Base-by-base conservation (phyloP, 2,888 invertebrate species). In the Drosophila peninsularis region DNA sequence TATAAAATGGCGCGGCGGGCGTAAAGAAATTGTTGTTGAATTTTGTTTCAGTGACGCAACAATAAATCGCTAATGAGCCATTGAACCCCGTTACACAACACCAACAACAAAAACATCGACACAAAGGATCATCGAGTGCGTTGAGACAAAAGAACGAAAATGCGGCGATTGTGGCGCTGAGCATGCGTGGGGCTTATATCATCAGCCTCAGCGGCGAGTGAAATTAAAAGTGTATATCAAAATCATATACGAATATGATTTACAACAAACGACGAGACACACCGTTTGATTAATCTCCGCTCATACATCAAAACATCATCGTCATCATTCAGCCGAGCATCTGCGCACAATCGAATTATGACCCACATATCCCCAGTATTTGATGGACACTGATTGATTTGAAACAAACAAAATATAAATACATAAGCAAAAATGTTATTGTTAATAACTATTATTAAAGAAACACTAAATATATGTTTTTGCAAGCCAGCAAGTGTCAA, bases 331-430 rank as follows among this genome's bases (percentile, higher is more conserved):
- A 73, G 73, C 62, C 62, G 55, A 21, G 50, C 61, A 50, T 36
- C 60, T 54, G 39, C 36, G 44, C 56, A 49, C 53, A 47, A 34
- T 34, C 39, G 37, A 62, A 62, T 64, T 62, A 42, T 80, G 80
- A 80, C 83, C 83, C 65, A 83, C 60, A 86, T 86, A 62, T 80
- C 71, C 58, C 60, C 44, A 71, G 67, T 17, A 68, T 63, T 27
- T 73, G 75, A 78, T 70, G 69, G 88, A 67, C 82, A 77, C 62
- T 88, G 83, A 85, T 80, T 70, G 71, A 75, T 57, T 63, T 44
- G 17, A n/a, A 19, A 27, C 32, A 13, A 27, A 19, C 10, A 37
- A 24, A 37, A 44, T 30, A 42, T 30, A 56, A 36, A 44, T 24
- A 30, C 17, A 14, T 14, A 19, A 19, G 6, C 13, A 19, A 34